Evolutionary conservation across 2,797 vertebrate genomes (phyloP), one percentile per base, ranked within the genome.

Genomic region (Atherinosoma microstoma): DNA sequence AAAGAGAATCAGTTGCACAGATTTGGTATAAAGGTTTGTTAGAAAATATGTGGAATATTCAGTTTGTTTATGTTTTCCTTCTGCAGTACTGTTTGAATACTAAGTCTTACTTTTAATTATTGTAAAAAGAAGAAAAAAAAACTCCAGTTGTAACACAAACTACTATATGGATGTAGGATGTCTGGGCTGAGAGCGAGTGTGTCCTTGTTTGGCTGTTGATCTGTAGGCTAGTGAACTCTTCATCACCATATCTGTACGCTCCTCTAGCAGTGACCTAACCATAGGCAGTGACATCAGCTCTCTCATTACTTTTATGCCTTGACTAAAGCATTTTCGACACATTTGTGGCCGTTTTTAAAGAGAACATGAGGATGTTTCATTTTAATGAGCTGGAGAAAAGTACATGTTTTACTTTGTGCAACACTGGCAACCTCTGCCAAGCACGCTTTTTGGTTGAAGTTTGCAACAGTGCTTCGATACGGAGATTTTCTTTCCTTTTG

Each of bases 41-140:
- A 72, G 63, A 83, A 89, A 80, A 82, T 73, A 80, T 74, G 76
- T 64, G 53, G 30, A 75, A 64, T 81, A 73, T 76, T 81, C 29
- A 40, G 65, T 87, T 84, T 54, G n/a, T 38, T 27, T 27, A 61
- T 71, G 58, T 74, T 81, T 76, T 61, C 58, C 61, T 86, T 86
- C 77, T 80, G 69, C 74, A 80, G 80, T 88, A 87, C 82, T 80
- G 79, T 92, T 87, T 83, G 62, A 83, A 82, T 89, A 87, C 81
- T 76, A 79, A 80, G 79, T 91, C 74, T 88, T 86, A 80, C 70
- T 82, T 90, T 89, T 76, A 80, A 85, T 86, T 78, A 58, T 78
- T 91, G 82, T 90, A 89, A 84, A 91, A 91, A 76, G n/a, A 91
- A 76, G n/a, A n/a, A 82, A 70, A 67, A 61, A 80, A 80, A 75